A percentile compares a stretch with the other conserved stretches of the same genome.
These are phyloP conservation scores for Andricus curvator DNA, from an alignment of 2,888 invertebrate genomes.

Conservation along the genomic window DNA sequence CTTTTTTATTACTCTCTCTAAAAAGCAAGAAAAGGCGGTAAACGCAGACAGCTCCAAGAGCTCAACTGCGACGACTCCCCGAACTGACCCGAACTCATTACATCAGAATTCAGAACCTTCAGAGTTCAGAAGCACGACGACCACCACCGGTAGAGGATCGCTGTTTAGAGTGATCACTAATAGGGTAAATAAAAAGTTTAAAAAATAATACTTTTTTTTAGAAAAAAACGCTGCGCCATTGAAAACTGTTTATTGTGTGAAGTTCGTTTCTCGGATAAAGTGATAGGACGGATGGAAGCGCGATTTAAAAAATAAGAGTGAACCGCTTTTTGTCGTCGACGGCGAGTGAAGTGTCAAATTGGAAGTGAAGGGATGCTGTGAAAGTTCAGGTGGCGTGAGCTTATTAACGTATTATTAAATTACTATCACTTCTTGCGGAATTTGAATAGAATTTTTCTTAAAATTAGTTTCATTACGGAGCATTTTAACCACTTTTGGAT, in stretches of 20 bases:
- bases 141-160: background rate
- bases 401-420: too few relatives aligned
- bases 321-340: background rate
- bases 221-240: background rate
- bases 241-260: background rate
- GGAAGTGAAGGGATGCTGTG: background rate
- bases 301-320: background rate
- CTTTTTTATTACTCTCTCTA: background rate
- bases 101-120: too few relatives aligned
- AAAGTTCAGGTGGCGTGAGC: background rate
- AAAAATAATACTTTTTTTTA: background rate
- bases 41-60: too few relatives aligned
- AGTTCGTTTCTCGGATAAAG: background rate
- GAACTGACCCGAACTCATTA: too few relatives aligned
- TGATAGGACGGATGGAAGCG: background rate
- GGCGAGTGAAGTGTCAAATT: background rate
- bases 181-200: background rate
- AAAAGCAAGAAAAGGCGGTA: background rate
- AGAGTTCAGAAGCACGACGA: background rate
- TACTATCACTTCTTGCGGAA: too few relatives aligned
- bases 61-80: too few relatives aligned
- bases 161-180: background rate
- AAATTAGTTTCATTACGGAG: too few relatives aligned
- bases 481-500: too few relatives aligned
- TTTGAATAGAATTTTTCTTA: too few relatives aligned